Evolutionary conservation across 2,113 vertebrate species (phyloP).

Genomic region (Ptilonorhynchus violaceus): DNA sequence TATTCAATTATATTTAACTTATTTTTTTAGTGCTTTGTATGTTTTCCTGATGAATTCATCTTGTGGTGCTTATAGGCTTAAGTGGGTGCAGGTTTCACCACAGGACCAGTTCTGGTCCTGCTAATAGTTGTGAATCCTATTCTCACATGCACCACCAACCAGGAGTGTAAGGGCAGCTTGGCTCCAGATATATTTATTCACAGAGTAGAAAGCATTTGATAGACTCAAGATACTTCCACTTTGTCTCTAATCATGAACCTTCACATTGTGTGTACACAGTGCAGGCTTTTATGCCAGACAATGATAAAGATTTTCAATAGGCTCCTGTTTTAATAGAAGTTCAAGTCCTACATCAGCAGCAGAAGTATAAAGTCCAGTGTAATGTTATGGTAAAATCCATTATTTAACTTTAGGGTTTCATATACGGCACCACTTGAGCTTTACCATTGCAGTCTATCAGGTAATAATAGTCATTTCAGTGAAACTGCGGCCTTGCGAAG

Average conservation of each 20-base stretch:
- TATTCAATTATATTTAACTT: neutral
- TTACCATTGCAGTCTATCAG: constrained; percentile 13
- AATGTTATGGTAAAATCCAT: neutral
- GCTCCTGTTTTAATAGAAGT: neutral
- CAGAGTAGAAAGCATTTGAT: neutral
- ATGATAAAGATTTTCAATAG: neutral
- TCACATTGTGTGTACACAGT: neutral
- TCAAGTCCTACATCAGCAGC: neutral
- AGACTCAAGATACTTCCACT: neutral
- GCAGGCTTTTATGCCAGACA: neutral
- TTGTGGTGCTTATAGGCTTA: neutral
- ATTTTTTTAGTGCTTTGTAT: neutral
- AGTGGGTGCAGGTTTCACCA: neutral
- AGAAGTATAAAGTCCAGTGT: neutral
- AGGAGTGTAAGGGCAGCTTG: neutral
- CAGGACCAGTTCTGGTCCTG: neutral
- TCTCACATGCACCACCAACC: neutral
- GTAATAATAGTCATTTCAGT: constrained; percentile 33
- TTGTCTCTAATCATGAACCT: neutral
- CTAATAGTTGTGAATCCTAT: neutral
- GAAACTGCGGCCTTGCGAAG: constrained; percentile 45
- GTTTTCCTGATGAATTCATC: neutral
- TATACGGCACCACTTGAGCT: constrained; percentile 7
- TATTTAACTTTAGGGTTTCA: constrained; percentile 33
- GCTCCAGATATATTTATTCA: neutral